phyloP scores from a whole-genome alignment of 2,797 vertebrate genomes.

The Rousettus madagascariensis region DNA sequence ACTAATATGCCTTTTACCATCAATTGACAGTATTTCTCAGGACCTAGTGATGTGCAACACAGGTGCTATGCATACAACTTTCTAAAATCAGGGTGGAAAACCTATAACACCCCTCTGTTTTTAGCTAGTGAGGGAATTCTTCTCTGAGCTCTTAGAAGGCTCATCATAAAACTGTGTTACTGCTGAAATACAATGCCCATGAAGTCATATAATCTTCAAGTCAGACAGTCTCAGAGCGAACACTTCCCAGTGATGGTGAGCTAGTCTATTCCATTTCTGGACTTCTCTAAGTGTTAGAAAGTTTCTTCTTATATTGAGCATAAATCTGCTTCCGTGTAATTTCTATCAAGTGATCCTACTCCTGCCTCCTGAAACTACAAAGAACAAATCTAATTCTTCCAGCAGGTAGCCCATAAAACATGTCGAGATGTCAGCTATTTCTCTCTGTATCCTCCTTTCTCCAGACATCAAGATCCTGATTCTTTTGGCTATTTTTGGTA shows the following conservation, averaged over 20 bases:
- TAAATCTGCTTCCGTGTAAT: constrained; percentile 78
- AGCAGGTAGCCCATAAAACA: constrained; percentile 49
- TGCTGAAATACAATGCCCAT: constrained; percentile 53
- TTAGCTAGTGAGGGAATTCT: constrained; percentile 52
- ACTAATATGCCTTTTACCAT: not conserved
- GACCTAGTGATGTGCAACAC: not conserved
- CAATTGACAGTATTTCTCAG: not conserved
- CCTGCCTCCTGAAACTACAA: constrained; percentile 70
- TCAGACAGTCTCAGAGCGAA: not conserved
- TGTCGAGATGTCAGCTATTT: not conserved
- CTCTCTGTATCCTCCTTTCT: not conserved
- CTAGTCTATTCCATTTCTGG: constrained; percentile 50
- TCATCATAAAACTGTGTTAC: constrained; percentile 57
- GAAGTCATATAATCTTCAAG: constrained; percentile 55
- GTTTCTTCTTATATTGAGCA: constrained; percentile 48
- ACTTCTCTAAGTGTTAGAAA: constrained; percentile 57
- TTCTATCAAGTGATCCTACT: constrained; percentile 75
- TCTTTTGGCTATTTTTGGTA: not conserved
- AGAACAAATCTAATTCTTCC: constrained; percentile 45
- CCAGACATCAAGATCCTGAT: not conserved
- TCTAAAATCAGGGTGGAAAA: constrained; percentile 29
- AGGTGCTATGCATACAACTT: not conserved
- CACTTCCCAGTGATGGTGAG: not conserved
- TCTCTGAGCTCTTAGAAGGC: constrained; percentile 36
- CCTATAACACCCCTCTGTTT: constrained; percentile 20